A percentile compares a stretch with the other conserved stretches of the same genome.
Evolutionary conservation across 92 coral and sea anemone species (phyloP).

Genomic region (Pocillopora grandis): DNA sequence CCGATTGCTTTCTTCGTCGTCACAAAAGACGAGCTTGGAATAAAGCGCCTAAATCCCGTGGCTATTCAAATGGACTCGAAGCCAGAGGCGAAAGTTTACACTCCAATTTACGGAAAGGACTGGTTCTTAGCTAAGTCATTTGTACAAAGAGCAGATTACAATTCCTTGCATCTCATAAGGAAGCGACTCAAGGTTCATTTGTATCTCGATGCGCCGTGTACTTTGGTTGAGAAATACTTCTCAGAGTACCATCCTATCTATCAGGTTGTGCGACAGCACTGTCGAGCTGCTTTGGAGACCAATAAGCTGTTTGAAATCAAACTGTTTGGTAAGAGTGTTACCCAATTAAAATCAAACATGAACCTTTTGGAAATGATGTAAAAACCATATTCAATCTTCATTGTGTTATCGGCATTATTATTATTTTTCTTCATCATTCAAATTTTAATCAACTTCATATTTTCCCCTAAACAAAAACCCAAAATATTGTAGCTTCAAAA

Average conservation of each 20-base stretch:
- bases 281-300: constrained; percentile 89
- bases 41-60: constrained; percentile 80
- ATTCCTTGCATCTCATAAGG: constrained; percentile 78
- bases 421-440: not conserved
- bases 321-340: constrained; percentile 70
- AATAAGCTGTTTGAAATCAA: constrained; percentile 88
- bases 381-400: not conserved
- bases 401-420: too few relatives aligned
- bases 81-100: constrained; percentile 76
- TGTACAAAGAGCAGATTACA: constrained; percentile 94
- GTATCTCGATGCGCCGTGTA: constrained; percentile 86
- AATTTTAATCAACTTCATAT: too few relatives aligned
- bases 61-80: constrained; percentile 88
- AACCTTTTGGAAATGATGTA: not conserved
- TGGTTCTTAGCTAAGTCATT: constrained; percentile 97
- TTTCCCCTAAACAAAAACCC: too few relatives aligned
- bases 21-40: constrained; percentile 69
- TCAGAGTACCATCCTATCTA: constrained; percentile 94
- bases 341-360: not conserved
- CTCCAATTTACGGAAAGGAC: constrained; percentile 82
- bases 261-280: constrained; percentile 88
- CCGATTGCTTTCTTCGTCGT: constrained; percentile 86
- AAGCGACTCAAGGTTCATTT: constrained; percentile 87
- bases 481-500: too few relatives aligned
- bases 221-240: constrained; percentile 84